phyloP scores from a whole-genome alignment of 1,140 invertebrate genomes.

The Drosophila melanogaster region DNA sequence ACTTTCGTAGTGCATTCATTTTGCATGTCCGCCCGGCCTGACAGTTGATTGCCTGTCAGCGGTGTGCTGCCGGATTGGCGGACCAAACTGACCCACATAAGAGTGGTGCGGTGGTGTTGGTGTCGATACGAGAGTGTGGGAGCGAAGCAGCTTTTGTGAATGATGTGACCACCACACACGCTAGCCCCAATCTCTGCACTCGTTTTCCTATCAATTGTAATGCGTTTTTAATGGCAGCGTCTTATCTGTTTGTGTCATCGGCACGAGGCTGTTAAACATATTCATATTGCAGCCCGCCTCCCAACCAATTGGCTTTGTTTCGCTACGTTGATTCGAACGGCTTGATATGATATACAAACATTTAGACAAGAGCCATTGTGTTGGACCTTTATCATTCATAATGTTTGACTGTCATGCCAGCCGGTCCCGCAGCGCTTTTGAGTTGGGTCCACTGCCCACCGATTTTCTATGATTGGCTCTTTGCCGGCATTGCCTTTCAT shows the following conservation, averaged over 20 bases:
- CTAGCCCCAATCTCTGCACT: conserved; percentile 22
- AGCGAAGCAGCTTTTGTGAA: conserved; percentile 67
- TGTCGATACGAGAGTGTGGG: conserved; percentile 30
- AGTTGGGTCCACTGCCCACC: conserved; percentile 48
- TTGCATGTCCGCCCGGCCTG: conserved; percentile 40
- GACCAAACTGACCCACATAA: conserved; percentile 69
- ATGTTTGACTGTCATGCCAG: conserved; percentile 73
- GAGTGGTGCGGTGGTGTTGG: conserved; percentile 14
- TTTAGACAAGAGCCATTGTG: conserved; percentile 59
- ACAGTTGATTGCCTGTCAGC: conserved; percentile 79
- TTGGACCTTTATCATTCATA: conserved; percentile 75
- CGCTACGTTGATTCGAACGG: conserved; percentile 46
- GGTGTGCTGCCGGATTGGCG: conserved; percentile 24
- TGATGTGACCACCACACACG: conserved; percentile 53
- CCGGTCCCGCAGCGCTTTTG: conserved; percentile 51
- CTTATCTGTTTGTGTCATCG: conserved; percentile 80
- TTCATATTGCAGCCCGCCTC: conserved; percentile 53
- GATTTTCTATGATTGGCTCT: conserved; percentile 57
- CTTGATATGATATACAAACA: conserved; percentile 65
- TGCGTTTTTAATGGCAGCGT: conserved; percentile 76
- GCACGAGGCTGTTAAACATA: conserved; percentile 71
- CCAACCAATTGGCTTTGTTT: conserved; percentile 15
- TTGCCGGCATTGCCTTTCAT: conserved; percentile 41
- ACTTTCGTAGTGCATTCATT: conserved; percentile 62
- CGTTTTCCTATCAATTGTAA: conserved; percentile 71